These are phyloP conservation scores for Eudyptes chrysolophus DNA, from an alignment of 2,113 vertebrate species.

Conservation along the genomic window DNA sequence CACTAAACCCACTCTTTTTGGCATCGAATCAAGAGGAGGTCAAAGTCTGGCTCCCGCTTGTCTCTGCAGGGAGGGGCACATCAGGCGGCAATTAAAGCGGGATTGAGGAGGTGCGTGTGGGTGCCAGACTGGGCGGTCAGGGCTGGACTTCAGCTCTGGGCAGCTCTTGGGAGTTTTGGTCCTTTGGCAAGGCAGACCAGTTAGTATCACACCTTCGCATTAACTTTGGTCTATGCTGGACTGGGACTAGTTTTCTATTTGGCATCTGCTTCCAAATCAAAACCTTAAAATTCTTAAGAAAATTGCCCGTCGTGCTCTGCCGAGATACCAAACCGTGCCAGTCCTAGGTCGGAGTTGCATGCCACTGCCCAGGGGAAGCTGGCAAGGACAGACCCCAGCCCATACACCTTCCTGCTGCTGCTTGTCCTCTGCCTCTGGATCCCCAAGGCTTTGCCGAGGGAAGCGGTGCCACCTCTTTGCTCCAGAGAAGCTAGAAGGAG, in stretches of 20 bases:
- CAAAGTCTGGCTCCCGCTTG: neutral
- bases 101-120: neutral
- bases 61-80: neutral
- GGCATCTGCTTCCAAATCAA: neutral
- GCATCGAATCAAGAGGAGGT: neutral
- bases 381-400: neutral
- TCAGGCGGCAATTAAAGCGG: neutral
- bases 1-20: neutral
- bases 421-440: neutral
- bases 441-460: neutral
- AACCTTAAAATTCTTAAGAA: neutral
- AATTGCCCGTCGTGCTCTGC: fast-evolving
- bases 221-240: neutral
- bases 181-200: neutral
- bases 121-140: neutral
- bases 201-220: neutral
- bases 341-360: neutral
- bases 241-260: neutral
- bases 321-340: neutral
- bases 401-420: fast-evolving
- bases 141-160: neutral
- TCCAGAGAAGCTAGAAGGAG: neutral
- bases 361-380: neutral
- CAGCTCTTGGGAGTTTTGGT: neutral
- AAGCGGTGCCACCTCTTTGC: neutral